phyloP scores from a whole-genome alignment of 2,888 invertebrate genomes.

The Leptodirus hochenwartii region DNA sequence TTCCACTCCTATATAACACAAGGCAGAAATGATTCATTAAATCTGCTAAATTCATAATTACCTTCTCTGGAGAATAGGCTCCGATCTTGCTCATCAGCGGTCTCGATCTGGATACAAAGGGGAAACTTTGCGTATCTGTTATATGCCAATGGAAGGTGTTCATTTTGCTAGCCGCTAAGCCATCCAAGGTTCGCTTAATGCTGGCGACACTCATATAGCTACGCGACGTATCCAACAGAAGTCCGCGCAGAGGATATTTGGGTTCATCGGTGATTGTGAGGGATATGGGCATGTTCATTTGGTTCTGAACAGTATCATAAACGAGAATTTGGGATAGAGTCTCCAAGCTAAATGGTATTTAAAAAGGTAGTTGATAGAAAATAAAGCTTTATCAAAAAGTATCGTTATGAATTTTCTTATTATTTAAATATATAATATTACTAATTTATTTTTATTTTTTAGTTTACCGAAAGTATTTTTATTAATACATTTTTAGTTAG shows the following conservation, averaged over 20 bases:
- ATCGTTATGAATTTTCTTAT: no score
- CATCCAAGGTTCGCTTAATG: constrained; percentile 66
- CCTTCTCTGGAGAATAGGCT: constrained; percentile 53
- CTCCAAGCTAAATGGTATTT: no score
- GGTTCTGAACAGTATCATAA: constrained; percentile 39
- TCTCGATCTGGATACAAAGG: constrained; percentile 55
- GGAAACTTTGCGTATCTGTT: constrained; percentile 87
- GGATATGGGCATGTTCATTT: constrained; percentile 40
- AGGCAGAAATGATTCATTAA: no score
- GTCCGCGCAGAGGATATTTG: constrained; percentile 69
- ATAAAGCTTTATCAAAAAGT: no score
- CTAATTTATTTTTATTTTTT: no score
- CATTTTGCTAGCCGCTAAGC: constrained; percentile 75
- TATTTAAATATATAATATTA: no score
- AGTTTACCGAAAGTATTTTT: no score
- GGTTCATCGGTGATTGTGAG: constrained; percentile 57
- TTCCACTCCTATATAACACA: no score
- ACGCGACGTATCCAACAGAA: constrained; percentile 76
- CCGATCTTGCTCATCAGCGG: constrained; percentile 58
- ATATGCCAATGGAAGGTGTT: constrained; percentile 93
- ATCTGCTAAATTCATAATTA: no score
- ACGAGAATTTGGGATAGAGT: constrained; percentile 47
- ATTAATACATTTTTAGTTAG: no score
- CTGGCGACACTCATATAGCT: constrained; percentile 60
- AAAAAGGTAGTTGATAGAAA: no score